Base-by-base conservation (phyloP, 1,140 invertebrate genomes). In the Portunus trituberculatus region DNA sequence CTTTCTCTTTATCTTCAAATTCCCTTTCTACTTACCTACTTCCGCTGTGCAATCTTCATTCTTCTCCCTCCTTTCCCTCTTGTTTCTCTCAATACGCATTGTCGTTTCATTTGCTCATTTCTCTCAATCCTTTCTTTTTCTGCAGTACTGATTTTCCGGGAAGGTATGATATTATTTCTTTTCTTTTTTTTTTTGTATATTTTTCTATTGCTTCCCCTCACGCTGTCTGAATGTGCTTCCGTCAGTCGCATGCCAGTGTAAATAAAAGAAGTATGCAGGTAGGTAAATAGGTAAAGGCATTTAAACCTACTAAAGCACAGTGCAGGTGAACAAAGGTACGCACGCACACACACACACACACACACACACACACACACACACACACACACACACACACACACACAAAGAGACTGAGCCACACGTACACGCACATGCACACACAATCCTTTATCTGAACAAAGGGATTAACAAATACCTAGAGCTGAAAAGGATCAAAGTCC, bases 261-360 rank as follows among this genome's bases (percentile, higher is more conserved):
- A 59, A 59, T 20, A 59, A 6, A 52, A 52, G 52, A 59, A 59
- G 39, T 39, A 39, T 39, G 39, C 39, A 39, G 39, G 39, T 39
- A 39, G 39, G 39, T 39, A 39, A 0, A 59, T n/a, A n/a, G n/a
- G n/a, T 59, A 10, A 0, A 59, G 52, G 52, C 16, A 59, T 59
- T 59, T 59, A 59, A 59, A 59, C 12, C 52, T 20, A 14, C 16
- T 2, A 59, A 59, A 59, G 12, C 52, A 59, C 52, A 59, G 16
- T 12, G 52, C 52, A 59, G 31, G 45, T 32, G 45, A 28, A 67
- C 91, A 59, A 29, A 92, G n/a, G 31, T 52, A 31, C 46, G 14
- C 48, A 67, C 59, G 28, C 91, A 89, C 87, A 89, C 87, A 89
- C 87, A 86, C 83, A 86, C 83, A 86, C 83, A 86, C 83, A 86